Conservation (phyloP, 2,113 vertebrate species). For the Cavia porcellus region DNA sequence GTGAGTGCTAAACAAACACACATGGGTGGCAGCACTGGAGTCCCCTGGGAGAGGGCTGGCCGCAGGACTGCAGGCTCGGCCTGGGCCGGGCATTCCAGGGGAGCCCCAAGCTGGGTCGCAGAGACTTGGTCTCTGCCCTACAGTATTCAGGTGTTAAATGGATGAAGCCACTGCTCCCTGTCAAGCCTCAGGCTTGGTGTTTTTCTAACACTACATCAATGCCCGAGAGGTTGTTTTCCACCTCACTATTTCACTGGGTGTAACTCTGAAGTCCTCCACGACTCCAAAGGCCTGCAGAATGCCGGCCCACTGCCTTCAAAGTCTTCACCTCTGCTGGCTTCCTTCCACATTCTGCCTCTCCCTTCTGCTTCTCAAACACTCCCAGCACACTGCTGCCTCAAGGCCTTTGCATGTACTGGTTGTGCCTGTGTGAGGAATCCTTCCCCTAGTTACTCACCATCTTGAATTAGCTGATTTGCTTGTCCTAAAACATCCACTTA, state of each 20-base stretch:
- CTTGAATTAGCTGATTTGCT: background rate
- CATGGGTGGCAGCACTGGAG: background rate
- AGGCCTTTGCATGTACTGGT: background rate
- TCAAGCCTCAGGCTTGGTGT: background rate
- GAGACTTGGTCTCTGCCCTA: background rate
- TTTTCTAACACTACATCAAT: background rate
- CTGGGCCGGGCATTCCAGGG: accelerated
- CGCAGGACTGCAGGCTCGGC: background rate
- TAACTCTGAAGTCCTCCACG: background rate
- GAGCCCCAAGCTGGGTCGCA: background rate
- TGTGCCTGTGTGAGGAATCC: background rate
- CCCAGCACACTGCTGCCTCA: background rate
- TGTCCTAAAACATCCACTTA: background rate
- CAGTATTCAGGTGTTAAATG: too few relatives aligned
- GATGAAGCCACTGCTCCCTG: background rate
- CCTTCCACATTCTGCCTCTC: background rate
- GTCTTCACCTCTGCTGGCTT: background rate
- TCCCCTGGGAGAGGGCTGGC: accelerated
- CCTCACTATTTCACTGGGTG: background rate
- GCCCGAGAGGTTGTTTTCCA: background rate
- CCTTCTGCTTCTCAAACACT: background rate
- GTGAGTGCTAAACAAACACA: constrained; percentile 69
- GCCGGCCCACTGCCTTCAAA: background rate
- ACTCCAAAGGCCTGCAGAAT: background rate
- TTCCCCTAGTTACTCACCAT: background rate